A percentile compares a stretch with the other conserved stretches of the same genome.
Evolutionary conservation across 2,888 invertebrate genomes (phyloP).

Genomic region (Chelonus formosanus): DNA sequence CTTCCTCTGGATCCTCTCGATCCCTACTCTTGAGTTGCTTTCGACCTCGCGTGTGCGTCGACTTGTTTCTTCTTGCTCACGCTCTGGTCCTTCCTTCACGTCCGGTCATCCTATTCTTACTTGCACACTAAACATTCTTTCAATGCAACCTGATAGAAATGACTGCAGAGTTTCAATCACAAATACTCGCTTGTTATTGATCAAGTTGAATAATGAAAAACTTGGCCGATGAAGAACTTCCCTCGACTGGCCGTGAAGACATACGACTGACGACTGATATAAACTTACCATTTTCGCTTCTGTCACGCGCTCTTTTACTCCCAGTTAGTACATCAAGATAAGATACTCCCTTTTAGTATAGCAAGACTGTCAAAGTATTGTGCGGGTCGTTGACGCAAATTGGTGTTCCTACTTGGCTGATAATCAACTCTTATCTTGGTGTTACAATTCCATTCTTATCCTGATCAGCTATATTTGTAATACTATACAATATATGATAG

Average conservation of each 20-base stretch:
- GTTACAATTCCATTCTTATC: slow-evolving; percentile 17
- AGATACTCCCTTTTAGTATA: slow-evolving; percentile 3
- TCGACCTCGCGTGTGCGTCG: slow-evolving; percentile 24
- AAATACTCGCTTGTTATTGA: no score
- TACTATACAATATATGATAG: background rate
- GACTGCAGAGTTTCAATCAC: no score
- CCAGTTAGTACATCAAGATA: slow-evolving; percentile 6
- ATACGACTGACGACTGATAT: slow-evolving; percentile 8
- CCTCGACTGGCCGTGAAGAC: background rate
- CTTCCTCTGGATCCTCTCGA: slow-evolving; percentile 30
- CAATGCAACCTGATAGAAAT: no score
- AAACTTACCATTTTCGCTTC: background rate
- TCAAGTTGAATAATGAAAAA: no score
- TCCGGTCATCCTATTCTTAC: no score
- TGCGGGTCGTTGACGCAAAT: slow-evolving; percentile 21
- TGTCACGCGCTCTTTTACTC: slow-evolving; percentile 9
- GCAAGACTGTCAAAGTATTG: slow-evolving; percentile 19
- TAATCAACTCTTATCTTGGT: slow-evolving; percentile 15
- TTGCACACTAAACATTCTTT: no score
- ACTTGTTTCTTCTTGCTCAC: slow-evolving; percentile 3
- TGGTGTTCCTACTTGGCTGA: slow-evolving; percentile 2
- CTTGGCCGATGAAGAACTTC: no score
- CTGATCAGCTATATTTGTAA: slow-evolving; percentile 1
- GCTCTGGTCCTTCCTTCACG: background rate
- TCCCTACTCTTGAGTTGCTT: slow-evolving; percentile 30